Evolutionary conservation across 1,140 invertebrate species (phyloP).

Genomic region (Procambarus clarkii): DNA sequence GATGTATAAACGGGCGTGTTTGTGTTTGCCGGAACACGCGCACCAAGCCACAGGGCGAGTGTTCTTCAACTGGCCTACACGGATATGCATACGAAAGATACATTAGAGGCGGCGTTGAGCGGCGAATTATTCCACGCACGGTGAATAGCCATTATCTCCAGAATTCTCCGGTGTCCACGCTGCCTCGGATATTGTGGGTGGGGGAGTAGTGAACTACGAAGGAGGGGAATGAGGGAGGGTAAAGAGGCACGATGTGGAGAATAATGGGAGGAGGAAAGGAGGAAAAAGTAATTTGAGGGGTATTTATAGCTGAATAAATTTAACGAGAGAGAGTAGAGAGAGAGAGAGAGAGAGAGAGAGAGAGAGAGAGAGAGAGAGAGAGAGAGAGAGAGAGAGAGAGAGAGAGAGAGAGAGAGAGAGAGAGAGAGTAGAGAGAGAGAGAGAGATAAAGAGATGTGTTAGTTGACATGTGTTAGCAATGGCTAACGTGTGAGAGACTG

Average conservation of each 20-base stretch:
- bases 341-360: no score
- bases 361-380: not conserved
- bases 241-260: not conserved
- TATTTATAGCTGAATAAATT: no score
- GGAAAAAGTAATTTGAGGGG: no score
- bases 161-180: not conserved
- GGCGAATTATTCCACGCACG: not conserved
- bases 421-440: not conserved
- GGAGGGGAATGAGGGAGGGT: not conserved
- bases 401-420: conserved; percentile 26
- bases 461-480: no score
- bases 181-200: not conserved
- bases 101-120: not conserved
- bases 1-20: no score
- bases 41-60: not conserved
- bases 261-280: no score
- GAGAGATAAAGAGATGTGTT: no score
- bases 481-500: no score
- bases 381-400: conserved; percentile 1
- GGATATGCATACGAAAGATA: not conserved
- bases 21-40: not conserved
- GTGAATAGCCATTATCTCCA: not conserved
- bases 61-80: not conserved
- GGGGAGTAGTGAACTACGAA: not conserved
- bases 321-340: no score